phyloP scores from a whole-genome alignment of 2,113 vertebrate species.

The Vulpes ferrilata region DNA sequence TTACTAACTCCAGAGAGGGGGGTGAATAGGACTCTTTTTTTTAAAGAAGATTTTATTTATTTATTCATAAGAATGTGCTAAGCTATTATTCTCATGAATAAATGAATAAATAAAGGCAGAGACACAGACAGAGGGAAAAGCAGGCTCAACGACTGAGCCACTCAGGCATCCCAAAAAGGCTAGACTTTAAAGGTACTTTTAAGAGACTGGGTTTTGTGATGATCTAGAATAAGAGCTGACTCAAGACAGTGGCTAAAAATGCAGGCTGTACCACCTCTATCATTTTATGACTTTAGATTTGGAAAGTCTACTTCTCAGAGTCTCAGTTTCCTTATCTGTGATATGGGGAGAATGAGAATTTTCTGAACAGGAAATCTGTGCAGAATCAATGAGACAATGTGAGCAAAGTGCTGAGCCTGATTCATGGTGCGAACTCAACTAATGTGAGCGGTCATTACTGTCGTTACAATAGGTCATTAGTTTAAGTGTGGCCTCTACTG shows the following conservation, averaged over 20 bases:
- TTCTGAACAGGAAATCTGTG: not conserved
- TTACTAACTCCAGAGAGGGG: not conserved
- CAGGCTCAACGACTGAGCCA: too few species aligned
- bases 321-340: not conserved
- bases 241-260: not conserved
- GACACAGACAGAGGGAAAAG: too few species aligned
- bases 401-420: not conserved
- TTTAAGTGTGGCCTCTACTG: not conserved
- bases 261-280: not conserved
- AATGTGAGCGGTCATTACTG: rapidly evolving
- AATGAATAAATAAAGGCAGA: too few species aligned
- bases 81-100: too few species aligned
- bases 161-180: too few species aligned
- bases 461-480: not conserved
- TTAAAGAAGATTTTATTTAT: too few species aligned
- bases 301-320: not conserved
- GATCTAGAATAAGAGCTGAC: not conserved
- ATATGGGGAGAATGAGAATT: not conserved
- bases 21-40: not conserved
- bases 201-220: not conserved
- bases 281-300: not conserved
- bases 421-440: not conserved
- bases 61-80: too few species aligned
- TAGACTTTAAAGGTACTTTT: not conserved
- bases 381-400: not conserved